These are phyloP conservation scores for Synaphobranchus kaupii DNA, from an alignment of 2,797 vertebrate species.

Conservation along the genomic window DNA sequence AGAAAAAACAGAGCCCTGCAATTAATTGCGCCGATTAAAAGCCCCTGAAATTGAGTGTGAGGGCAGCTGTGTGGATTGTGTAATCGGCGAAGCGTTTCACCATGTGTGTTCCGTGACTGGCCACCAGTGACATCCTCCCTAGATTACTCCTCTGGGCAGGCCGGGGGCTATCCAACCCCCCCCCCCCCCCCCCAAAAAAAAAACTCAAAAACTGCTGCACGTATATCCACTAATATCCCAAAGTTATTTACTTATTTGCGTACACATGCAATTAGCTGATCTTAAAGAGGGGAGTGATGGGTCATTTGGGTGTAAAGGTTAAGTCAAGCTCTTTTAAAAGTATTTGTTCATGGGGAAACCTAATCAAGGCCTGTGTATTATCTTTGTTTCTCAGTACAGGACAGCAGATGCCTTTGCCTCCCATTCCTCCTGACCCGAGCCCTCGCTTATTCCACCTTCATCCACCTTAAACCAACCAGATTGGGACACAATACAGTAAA, in stretches of 20 bases:
- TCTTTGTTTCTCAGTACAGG: not conserved
- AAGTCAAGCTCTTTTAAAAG: not conserved
- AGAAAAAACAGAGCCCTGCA: constrained; percentile 51
- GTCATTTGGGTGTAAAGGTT: not conserved
- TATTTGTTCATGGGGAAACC: not conserved
- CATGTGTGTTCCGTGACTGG: constrained; percentile 62
- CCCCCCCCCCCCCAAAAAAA: too few relatives aligned
- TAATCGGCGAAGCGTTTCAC: constrained; percentile 48
- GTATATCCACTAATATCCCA: not conserved
- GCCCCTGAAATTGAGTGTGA: constrained; percentile 58
- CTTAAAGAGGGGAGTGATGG: not conserved
- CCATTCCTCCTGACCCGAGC: too few relatives aligned
- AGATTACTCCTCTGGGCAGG: constrained; percentile 16
- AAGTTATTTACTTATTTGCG: not conserved
- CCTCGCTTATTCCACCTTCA: not conserved
- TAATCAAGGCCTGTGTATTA: not conserved
- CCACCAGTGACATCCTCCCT: constrained; percentile 43
- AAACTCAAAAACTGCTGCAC: not conserved
- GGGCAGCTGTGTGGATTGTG: constrained; percentile 56
- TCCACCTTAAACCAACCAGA: not conserved
- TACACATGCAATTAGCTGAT: not conserved
- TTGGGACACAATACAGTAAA: not conserved
- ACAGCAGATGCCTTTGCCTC: not conserved
- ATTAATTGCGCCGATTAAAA: constrained; percentile 66
- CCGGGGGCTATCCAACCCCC: not conserved